Percentiles rank a stretch among this genome's conserved stretches.
Conservation (phyloP, 1,140 invertebrate species). For the Penaeus vannamei region DNA sequence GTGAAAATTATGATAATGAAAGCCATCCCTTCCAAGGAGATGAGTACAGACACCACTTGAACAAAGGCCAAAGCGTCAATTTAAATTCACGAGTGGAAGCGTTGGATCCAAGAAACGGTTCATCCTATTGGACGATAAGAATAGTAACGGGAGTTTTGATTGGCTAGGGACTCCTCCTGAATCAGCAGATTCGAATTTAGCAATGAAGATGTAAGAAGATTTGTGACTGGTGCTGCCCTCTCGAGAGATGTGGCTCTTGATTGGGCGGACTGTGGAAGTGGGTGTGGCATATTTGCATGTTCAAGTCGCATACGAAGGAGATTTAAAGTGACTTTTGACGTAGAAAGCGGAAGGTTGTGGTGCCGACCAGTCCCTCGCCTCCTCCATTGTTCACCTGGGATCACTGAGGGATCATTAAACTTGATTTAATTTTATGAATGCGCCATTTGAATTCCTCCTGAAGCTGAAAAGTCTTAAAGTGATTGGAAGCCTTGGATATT, state of each 20-base stretch:
- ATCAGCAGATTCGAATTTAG: slow-evolving; percentile 60
- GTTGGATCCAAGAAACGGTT: slow-evolving; percentile 32
- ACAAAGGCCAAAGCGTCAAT: slow-evolving; percentile 59
- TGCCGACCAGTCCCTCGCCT: slow-evolving; percentile 24
- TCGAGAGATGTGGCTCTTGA: slow-evolving; percentile 43
- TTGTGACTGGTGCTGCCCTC: slow-evolving; percentile 37
- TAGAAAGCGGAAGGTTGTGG: slow-evolving; percentile 22
- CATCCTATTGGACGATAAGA: slow-evolving; percentile 57
- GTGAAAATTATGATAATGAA: slow-evolving; percentile 55
- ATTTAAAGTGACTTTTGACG: slow-evolving; percentile 62
- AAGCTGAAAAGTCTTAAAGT: no score
- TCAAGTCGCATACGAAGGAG: slow-evolving; percentile 54
- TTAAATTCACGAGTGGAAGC: slow-evolving; percentile 62
- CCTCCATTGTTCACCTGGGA: slow-evolving; percentile 36
- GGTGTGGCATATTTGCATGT: slow-evolving; percentile 63
- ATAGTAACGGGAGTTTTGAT: slow-evolving; percentile 61
- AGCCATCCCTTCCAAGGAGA: slow-evolving; percentile 47
- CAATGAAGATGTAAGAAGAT: slow-evolving; percentile 52
- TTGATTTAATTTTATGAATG: no score
- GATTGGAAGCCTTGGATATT: no score
- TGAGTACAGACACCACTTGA: slow-evolving; percentile 60
- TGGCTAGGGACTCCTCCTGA: slow-evolving; percentile 48
- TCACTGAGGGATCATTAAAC: neutral
- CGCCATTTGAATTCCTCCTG: no score
- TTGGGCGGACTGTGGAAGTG: slow-evolving; percentile 45